Evolutionary conservation across 2,888 invertebrate species (phyloP), one percentile per base, ranked within the genome.

Genomic region (Gortyna flavago): DNA sequence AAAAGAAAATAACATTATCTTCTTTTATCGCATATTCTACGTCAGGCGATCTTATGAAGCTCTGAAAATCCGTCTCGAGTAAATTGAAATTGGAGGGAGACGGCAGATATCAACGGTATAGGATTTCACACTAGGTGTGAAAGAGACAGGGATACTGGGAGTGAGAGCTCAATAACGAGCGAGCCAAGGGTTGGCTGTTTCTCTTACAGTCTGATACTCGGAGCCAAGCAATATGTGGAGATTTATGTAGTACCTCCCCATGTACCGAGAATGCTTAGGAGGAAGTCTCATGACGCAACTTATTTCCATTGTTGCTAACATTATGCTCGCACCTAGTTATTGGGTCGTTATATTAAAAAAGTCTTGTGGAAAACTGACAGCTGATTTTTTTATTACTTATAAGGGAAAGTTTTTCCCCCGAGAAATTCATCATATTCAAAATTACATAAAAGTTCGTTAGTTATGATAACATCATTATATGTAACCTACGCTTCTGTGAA

Each of bases 151-250:
- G 83, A 83, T 77, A 89, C 88, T 93, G 90, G 94, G 95, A 94
- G 96, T 97, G 96, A 97, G 97, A 96, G 96, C 94, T 96, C 95
- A 97, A 97, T 97, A 97, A 97, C 97, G 97, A 97, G 96, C 92
- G 93, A 93, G 93, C 96, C 96, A 96, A 97, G 96, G 96, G 96
- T 96, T 95, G 96, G 96, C 94, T 95, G 96, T 96, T 96, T 96
- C 96, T 96, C 95, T 95, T 94, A 93, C 94, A 92, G 93, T 91
- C 89, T 90, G 93, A 94, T 93, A 93, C 94, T 95, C 93, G 88
- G 92, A 90, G 90, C 91, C 90, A 93, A 91, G 95, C 96, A 96
- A 96, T 96, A 96, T 96, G 95, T 93, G 93, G 90, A 95, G 96
- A 96, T 96, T 96, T 96, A 96, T 96, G 94, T 93, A 90, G 94